Percentiles rank a stretch among this genome's conserved stretches.
Conservation (phyloP, 2,797 vertebrate genomes). For the Cirrhinus molitorella region DNA sequence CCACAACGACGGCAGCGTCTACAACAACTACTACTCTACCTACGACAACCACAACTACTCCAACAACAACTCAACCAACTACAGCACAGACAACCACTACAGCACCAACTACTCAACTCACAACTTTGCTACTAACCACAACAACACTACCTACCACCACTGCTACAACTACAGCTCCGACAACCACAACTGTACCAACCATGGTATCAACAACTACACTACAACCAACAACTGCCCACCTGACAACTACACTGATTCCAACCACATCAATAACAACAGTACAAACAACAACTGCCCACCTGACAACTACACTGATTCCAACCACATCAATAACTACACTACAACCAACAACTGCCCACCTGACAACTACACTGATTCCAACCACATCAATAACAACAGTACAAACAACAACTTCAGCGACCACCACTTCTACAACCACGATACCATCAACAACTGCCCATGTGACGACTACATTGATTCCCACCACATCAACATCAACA, state of each 20-base stretch:
- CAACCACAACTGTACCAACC: slow-evolving; percentile 43
- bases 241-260: background rate
- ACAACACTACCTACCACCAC: slow-evolving; percentile 24
- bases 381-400: slow-evolving; percentile 16
- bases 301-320: slow-evolving; percentile 37
- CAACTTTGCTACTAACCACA: background rate
- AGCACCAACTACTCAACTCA: slow-evolving; percentile 35
- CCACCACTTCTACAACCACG: too few species aligned
- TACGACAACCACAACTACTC: background rate
- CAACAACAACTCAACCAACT: slow-evolving; percentile 12
- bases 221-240: background rate
- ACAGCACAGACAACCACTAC: slow-evolving; percentile 42
- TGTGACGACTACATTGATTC: background rate
- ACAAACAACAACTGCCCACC: background rate
- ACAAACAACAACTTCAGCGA: background rate
- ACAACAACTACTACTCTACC: background rate
- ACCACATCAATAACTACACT: slow-evolving; percentile 12
- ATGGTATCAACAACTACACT: slow-evolving; percentile 4
- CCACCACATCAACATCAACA: slow-evolving; percentile 25
- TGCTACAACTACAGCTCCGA: background rate
- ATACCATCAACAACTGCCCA: background rate
- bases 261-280: slow-evolving; percentile 12
- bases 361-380: background rate
- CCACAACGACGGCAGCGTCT: background rate
- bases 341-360: background rate